Evolutionary conservation across 2,888 invertebrate species (phyloP).

Genomic region (Nineta flava): DNA sequence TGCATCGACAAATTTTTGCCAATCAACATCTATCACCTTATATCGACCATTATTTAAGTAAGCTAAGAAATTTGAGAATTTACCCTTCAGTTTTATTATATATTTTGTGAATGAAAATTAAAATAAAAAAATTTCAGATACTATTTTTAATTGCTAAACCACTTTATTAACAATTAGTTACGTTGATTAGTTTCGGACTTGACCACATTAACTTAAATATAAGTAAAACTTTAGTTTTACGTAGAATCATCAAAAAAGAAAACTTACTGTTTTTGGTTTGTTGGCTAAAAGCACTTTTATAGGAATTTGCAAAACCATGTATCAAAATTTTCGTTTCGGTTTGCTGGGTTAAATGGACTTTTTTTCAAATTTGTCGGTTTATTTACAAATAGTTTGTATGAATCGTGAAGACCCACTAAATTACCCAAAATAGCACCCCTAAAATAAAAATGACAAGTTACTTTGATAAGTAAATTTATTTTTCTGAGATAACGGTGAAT

Average conservation of each 20-base stretch:
- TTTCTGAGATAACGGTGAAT: too few relatives aligned
- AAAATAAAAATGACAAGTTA: too few relatives aligned
- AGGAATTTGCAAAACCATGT: slow-evolving; percentile 22
- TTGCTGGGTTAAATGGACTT: slow-evolving; percentile 14
- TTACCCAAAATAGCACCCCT: too few relatives aligned
- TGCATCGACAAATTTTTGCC: slow-evolving; percentile 15
- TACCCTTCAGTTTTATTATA: too few relatives aligned
- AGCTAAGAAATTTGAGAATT: slow-evolving; percentile 13
- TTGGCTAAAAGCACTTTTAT: slow-evolving; percentile 7
- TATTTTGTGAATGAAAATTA: too few relatives aligned
- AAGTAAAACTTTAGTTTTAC: neutral
- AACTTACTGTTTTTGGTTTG: slow-evolving; percentile 4
- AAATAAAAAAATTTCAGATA: too few relatives aligned
- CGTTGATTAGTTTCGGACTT: too few relatives aligned
- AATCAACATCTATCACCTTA: slow-evolving; percentile 28
- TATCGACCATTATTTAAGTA: slow-evolving; percentile 20
- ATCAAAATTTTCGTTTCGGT: slow-evolving; percentile 19
- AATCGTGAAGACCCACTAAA: too few relatives aligned
- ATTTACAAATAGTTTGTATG: slow-evolving; percentile 3
- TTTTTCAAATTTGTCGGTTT: slow-evolving; percentile 13
- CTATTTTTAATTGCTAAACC: too few relatives aligned
- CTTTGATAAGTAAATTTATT: too few relatives aligned
- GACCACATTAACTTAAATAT: too few relatives aligned
- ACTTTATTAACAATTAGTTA: too few relatives aligned
- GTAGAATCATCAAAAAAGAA: neutral